Conservation (phyloP, 2,113 vertebrate genomes). For the Eleginops maclovinus region DNA sequence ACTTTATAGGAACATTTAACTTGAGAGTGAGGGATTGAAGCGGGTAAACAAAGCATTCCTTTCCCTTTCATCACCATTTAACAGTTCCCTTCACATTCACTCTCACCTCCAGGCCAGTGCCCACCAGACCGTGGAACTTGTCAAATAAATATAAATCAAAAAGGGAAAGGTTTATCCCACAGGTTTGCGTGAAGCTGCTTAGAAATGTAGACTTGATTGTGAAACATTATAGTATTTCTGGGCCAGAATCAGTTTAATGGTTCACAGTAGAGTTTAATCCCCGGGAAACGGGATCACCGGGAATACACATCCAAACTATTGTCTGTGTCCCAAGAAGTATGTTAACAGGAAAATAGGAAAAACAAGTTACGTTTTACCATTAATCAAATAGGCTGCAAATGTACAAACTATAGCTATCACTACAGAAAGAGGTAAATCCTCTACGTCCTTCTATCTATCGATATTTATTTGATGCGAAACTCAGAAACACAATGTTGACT, state of each 20-base stretch:
- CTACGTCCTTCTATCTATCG: not conserved
- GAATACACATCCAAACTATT: not conserved
- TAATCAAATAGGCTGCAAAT: not conserved
- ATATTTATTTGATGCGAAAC: not conserved
- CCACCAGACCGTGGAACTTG: constrained; percentile 69
- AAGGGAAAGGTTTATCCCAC: constrained; percentile 68
- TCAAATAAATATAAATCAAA: constrained; percentile 82
- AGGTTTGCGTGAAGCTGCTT: constrained; percentile 41
- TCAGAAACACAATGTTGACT: not conserved
- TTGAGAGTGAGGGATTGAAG: constrained; percentile 80
- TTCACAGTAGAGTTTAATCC: not conserved
- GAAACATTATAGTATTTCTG: constrained; percentile 27
- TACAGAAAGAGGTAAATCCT: not conserved
- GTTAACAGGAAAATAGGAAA: not conserved
- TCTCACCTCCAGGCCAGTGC: constrained; percentile 77
- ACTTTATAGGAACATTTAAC: constrained; percentile 76
- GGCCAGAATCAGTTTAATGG: constrained; percentile 29
- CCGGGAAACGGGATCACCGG: not conserved
- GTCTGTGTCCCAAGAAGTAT: not conserved
- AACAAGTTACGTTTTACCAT: not conserved
- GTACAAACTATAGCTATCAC: not conserved
- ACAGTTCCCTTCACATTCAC: constrained; percentile 78
- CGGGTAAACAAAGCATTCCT: constrained; percentile 85
- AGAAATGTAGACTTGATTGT: constrained; percentile 25
- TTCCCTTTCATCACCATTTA: constrained; percentile 84